Conservation (phyloP, 2,888 invertebrate species). For the Acleris cristana region DNA sequence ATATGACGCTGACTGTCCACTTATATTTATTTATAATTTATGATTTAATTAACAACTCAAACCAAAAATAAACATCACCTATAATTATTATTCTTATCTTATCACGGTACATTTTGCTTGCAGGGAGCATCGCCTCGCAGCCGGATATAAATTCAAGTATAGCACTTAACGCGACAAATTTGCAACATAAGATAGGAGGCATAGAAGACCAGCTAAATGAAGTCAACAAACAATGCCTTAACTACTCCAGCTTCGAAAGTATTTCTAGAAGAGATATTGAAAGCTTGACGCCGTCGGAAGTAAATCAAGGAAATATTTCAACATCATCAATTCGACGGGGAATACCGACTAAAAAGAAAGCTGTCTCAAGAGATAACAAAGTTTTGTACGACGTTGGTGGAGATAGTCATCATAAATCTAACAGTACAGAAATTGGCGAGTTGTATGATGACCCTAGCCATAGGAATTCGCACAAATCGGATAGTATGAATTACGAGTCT, state of each 20-base stretch:
- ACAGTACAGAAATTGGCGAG: slow-evolving; percentile 47
- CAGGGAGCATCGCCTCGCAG: slow-evolving; percentile 65
- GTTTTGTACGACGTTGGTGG: slow-evolving; percentile 58
- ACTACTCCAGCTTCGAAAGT: slow-evolving; percentile 51
- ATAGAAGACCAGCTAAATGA: slow-evolving; percentile 63
- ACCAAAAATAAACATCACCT: too few relatives aligned
- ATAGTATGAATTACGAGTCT: slow-evolving; percentile 37
- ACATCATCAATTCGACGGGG: slow-evolving; percentile 43
- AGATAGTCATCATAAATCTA: slow-evolving; percentile 49
- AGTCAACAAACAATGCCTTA: slow-evolving; percentile 62
- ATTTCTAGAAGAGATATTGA: slow-evolving; percentile 47
- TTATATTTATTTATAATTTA: too few relatives aligned
- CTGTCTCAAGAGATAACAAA: slow-evolving; percentile 52
- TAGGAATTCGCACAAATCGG: slow-evolving; percentile 35
- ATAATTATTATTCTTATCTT: background rate
- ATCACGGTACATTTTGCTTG: slow-evolving; percentile 38
- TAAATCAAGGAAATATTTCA: slow-evolving; percentile 37
- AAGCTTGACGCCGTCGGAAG: slow-evolving; percentile 39
- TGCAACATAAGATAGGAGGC: slow-evolving; percentile 66
- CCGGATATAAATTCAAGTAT: slow-evolving; percentile 67
- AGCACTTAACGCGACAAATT: slow-evolving; percentile 64
- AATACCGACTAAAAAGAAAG: slow-evolving; percentile 41
- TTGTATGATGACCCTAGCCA: slow-evolving; percentile 38
- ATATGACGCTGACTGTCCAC: too few relatives aligned
- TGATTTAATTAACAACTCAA: too few relatives aligned